phyloP scores from a whole-genome alignment of 2,797 vertebrate species.

The Naso thynnoides region DNA sequence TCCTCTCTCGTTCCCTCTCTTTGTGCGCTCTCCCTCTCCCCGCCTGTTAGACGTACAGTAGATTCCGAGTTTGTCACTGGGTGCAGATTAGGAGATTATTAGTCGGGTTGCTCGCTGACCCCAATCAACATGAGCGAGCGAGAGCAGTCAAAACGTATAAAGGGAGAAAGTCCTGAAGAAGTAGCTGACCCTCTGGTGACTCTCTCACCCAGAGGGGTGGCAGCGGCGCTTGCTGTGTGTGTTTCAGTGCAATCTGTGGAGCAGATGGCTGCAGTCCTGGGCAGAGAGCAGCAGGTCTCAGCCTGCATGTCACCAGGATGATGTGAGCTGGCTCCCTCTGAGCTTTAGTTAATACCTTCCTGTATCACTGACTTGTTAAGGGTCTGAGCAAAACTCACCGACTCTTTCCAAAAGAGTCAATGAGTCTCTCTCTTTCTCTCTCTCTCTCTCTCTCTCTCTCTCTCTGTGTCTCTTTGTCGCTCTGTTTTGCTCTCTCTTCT shows the following conservation, averaged over 20 bases:
- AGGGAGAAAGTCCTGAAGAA: slow-evolving; percentile 85
- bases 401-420: slow-evolving; percentile 52
- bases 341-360: slow-evolving; percentile 83
- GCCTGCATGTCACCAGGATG: slow-evolving; percentile 77
- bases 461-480: slow-evolving; percentile 12
- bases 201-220: slow-evolving; percentile 88
- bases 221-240: slow-evolving; percentile 85
- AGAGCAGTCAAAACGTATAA: slow-evolving; percentile 61
- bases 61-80: slow-evolving; percentile 49
- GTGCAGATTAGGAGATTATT: slow-evolving; percentile 57
- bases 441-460: background rate
- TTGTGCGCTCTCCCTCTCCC: slow-evolving; percentile 72
- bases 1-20: slow-evolving; percentile 85
- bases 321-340: slow-evolving; percentile 75
- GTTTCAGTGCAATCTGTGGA: slow-evolving; percentile 87
- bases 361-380: slow-evolving; percentile 79
- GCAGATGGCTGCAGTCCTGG: slow-evolving; percentile 93
- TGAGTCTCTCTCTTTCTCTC: slow-evolving; percentile 25
- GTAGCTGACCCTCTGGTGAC: slow-evolving; percentile 89
- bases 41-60: slow-evolving; percentile 40
- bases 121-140: slow-evolving; percentile 57
- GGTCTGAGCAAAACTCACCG: slow-evolving; percentile 72
- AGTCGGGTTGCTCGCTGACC: slow-evolving; percentile 44
- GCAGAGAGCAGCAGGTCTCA: slow-evolving; percentile 89
- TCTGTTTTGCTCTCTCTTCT: slow-evolving; percentile 26